Base-by-base conservation (phyloP, 2,797 vertebrate species). In the Pseudochaenichthys georgianus region DNA sequence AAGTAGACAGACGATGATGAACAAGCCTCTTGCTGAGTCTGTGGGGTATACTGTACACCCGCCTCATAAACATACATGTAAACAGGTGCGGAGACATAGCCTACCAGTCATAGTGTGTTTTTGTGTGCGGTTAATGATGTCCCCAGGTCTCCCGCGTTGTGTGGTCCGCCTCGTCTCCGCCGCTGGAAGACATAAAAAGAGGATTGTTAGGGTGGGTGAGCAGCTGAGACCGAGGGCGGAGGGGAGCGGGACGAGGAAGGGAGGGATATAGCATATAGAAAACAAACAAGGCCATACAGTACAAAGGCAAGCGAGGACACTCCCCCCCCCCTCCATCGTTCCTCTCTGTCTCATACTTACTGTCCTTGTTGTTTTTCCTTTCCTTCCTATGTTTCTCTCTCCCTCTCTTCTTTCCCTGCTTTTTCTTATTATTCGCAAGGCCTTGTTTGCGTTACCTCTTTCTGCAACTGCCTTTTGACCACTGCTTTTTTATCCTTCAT, bases 171-270 rank as follows among this genome's bases (percentile, higher is more conserved):
- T 84, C 42, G 85, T 81, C 79, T 80, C 87, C 51, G 74, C 86
- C 90, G 34, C 94, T 95, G 88, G 3, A 68, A 91, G 80, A 84
- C 81, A 89, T 76, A 81, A 90, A 94, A 88, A 89, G 81, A 85
- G 79, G 73, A 86, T 77, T 81, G 85, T 89, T 88, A 84, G 72
- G 53, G 65, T 23, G 74, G 76, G 67, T 64, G 81, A 52, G 80
- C 80, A 58, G 73, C 65, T 60, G 69, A 82, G 75, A 75, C 66
- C n/a, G 66, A 69, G 64, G 62, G 64, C 1, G 55, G 57, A n/a
- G 52, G 68, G 70, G 1, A 3, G 31, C 28, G 42, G 63, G 45
- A 57, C 64, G 62, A 67, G 68, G 73, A 43, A 54, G 34, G 68
- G 71, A 55, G 66, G 52, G 62, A 80, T 70, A 38, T 0, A 75